These are phyloP conservation scores for Gymnopithys bicolor DNA, from an alignment of 2,797 vertebrate species.

Conservation along the genomic window DNA sequence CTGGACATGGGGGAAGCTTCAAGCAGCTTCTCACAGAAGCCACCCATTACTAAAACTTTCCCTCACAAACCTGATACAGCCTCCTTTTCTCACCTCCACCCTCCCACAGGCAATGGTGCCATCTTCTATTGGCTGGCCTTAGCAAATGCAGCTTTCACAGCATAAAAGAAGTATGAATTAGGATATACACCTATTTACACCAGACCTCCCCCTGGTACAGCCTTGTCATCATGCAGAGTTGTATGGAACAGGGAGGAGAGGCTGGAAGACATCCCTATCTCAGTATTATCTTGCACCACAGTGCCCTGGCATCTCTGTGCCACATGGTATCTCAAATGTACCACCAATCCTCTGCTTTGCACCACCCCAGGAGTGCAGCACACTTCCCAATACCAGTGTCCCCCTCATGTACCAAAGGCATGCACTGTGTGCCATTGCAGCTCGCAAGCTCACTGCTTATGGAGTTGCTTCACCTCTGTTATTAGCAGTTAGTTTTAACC, in stretches of 20 bases:
- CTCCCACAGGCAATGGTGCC: accelerated
- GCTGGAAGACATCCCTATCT: not conserved
- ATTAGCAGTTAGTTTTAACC: not conserved
- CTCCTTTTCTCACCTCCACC: not conserved
- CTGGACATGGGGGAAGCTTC: not conserved
- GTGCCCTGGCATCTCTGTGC: not conserved
- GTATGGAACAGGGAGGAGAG: accelerated
- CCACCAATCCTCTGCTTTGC: not conserved
- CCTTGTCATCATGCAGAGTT: not conserved
- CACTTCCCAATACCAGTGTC: accelerated
- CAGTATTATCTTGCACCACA: not conserved
- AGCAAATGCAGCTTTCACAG: not conserved
- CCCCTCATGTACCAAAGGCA: accelerated
- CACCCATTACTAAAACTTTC: not conserved
- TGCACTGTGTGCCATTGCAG: accelerated
- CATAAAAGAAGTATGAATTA: not conserved
- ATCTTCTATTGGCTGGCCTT: not conserved
- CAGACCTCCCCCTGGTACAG: not conserved
- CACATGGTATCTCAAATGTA: accelerated
- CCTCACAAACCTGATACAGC: not conserved
- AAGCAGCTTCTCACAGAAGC: not conserved
- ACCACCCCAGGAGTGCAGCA: accelerated
- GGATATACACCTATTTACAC: accelerated
- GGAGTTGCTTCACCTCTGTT: not conserved
- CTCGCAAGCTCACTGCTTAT: not conserved